phyloP scores from a whole-genome alignment of 2,888 invertebrate species.

The Melitaea athalia region DNA sequence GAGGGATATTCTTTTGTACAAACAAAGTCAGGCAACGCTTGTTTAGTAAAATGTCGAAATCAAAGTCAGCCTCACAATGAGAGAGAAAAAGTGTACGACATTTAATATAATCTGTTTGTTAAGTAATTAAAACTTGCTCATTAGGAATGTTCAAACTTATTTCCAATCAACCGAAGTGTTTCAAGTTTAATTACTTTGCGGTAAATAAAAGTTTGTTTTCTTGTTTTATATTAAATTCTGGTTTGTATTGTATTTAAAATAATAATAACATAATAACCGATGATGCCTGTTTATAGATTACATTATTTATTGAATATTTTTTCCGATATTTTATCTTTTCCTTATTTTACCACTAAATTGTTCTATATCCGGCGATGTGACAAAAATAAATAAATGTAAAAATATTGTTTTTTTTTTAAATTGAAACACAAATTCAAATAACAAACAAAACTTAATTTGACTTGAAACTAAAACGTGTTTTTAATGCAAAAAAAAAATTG shows the following conservation, averaged over 20 bases:
- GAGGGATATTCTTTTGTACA: too few relatives aligned
- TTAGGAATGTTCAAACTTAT: slow-evolving; percentile 44
- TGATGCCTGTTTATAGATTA: background rate
- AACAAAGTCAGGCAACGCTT: background rate
- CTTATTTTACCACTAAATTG: too few relatives aligned
- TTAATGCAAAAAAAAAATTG: background rate
- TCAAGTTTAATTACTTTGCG: slow-evolving; percentile 45
- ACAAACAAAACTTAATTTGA: too few relatives aligned
- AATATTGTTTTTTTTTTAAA: too few relatives aligned
- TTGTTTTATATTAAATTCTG: slow-evolving; percentile 32
- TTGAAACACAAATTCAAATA: too few relatives aligned
- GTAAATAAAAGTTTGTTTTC: slow-evolving; percentile 37
- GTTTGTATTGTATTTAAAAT: slow-evolving; percentile 9
- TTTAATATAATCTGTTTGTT: slow-evolving; percentile 41
- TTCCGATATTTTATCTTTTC: too few relatives aligned
- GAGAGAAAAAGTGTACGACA: slow-evolving; percentile 31
- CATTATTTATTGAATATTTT: too few relatives aligned
- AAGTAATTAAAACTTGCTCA: slow-evolving; percentile 51
- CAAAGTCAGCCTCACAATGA: slow-evolving; percentile 5
- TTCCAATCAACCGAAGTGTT: slow-evolving; percentile 44
- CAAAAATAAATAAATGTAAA: too few relatives aligned
- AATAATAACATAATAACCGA: background rate
- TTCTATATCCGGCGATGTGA: too few relatives aligned
- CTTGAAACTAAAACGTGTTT: background rate
- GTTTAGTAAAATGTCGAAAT: background rate